A percentile compares a stretch with the other conserved stretches of the same genome.
These are phyloP conservation scores for Aricia artaxerxes DNA, from an alignment of 2,888 invertebrate genomes.

Conservation along the genomic window DNA sequence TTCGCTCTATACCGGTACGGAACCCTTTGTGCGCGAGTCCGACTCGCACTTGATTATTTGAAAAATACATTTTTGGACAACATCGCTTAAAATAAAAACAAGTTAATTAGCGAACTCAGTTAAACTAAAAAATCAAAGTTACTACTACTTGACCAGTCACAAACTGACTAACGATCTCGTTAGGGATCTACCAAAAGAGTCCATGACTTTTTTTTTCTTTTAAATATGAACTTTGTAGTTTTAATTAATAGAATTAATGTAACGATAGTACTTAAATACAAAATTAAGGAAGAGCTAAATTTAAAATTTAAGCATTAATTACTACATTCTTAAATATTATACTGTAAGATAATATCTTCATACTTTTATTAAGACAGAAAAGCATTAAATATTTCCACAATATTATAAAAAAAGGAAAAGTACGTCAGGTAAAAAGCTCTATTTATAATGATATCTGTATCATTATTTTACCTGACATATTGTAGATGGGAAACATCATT, in stretches of 20 bases:
- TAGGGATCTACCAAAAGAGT: neutral
- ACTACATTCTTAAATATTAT: no score
- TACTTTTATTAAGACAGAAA: no score
- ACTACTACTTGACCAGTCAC: neutral
- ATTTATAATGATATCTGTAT: neutral
- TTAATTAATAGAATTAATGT: no score
- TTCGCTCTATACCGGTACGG: no score
- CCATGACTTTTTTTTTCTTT: no score
- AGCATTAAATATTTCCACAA: neutral
- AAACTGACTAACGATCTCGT: constrained; percentile 16
- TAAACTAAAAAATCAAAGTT: constrained; percentile 11
- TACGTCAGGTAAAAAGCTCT: neutral
- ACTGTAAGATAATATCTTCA: no score
- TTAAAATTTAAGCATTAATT: no score
- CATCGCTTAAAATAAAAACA: neutral
- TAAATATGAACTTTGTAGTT: no score
- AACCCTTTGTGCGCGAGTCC: neutral
- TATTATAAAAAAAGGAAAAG: neutral
- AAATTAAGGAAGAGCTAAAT: no score
- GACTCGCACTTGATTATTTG: no score
- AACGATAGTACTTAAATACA: no score
- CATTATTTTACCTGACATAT: constrained; percentile 1
- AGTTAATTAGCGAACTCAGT: neutral
- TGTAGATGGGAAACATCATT: constrained; percentile 14
- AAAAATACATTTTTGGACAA: neutral